Evolutionary conservation across 2,113 vertebrate species (phyloP), one percentile per base, ranked within the genome.

Genomic region (Neolamprologus brichardi): DNA sequence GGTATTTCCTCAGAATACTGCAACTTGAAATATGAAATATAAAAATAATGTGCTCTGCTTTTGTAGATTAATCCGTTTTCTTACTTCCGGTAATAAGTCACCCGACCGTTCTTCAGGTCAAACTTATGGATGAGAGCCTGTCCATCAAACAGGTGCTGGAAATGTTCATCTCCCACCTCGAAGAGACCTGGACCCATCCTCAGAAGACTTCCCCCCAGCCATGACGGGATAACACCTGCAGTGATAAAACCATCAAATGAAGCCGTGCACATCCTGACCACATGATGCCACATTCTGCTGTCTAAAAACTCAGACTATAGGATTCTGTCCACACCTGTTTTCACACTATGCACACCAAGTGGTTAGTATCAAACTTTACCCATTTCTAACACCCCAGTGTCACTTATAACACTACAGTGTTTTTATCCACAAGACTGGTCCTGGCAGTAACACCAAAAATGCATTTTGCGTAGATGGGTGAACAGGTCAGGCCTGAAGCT

Each of bases 41-140:
- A 46, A 46, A 75, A 75, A 49, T 28, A 49, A 30, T 18, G 41
- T 49, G 15, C 23, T 77, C 41, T 49, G 41, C 25, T 49, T 17
- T 18, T 77, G 70, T 4, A 11, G 41, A 75, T 75, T 49, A 1
- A n/a, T 32, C 23, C 1, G 6, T 3, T 3, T 56, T 56, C 93
- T 6, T 96, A 99, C 99, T 96, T 97, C 81, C 98, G 96, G 91
- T 97, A 95, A 67, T 99, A 99, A 32, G 98, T 98, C 82, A 99
- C 98, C 0, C 97, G 97, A 46, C 98, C 97, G 18, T 98, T 97
- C 92, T 97, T 98, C 95, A 99, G 97, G 92, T 99, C 98, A 13
- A 99, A 99, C 96, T 99, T 99, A 95, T 99, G 99, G 14, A 99
- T 96, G 39, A 99, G 95, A 0, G 98, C 99, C 93, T 99, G 98